These are phyloP conservation scores for Alauda arvensis DNA, from an alignment of 2,797 vertebrate species.

Conservation along the genomic window DNA sequence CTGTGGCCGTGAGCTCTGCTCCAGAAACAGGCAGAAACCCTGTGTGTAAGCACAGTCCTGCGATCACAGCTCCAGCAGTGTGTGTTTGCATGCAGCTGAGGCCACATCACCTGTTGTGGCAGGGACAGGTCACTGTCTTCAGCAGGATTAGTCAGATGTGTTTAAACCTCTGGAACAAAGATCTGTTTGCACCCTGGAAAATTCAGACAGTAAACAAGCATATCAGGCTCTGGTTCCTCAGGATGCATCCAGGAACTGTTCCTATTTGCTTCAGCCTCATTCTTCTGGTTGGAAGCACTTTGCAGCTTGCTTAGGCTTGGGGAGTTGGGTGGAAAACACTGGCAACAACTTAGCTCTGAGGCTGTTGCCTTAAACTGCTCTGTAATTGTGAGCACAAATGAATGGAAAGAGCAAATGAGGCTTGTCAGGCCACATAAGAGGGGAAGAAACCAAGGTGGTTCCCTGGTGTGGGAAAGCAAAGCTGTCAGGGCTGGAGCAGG, in stretches of 20 bases:
- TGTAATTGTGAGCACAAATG: neutral
- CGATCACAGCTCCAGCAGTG: neutral
- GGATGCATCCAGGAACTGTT: neutral
- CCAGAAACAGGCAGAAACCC: neutral
- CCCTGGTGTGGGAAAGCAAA: neutral
- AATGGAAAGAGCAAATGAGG: neutral
- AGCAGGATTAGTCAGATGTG: neutral
- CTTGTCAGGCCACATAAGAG: neutral
- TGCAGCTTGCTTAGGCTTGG: neutral
- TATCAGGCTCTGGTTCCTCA: neutral
- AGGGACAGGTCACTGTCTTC: neutral
- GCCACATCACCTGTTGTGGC: fast-evolving
- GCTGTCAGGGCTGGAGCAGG: neutral
- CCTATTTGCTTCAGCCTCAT: neutral
- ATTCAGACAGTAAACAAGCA: neutral
- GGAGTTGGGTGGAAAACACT: neutral
- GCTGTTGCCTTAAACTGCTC: neutral
- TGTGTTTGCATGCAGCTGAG: neutral
- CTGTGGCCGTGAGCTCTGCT: neutral
- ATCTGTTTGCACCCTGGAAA: conserved; percentile 21
- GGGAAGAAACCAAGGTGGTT: neutral
- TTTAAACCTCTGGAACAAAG: neutral
- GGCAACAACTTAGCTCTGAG: neutral
- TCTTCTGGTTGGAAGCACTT: conserved; percentile 3
- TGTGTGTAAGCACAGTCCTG: neutral